Evolutionary conservation across 2,113 vertebrate species (phyloP).

Genomic region (Gymnobelideus leadbeateri): DNA sequence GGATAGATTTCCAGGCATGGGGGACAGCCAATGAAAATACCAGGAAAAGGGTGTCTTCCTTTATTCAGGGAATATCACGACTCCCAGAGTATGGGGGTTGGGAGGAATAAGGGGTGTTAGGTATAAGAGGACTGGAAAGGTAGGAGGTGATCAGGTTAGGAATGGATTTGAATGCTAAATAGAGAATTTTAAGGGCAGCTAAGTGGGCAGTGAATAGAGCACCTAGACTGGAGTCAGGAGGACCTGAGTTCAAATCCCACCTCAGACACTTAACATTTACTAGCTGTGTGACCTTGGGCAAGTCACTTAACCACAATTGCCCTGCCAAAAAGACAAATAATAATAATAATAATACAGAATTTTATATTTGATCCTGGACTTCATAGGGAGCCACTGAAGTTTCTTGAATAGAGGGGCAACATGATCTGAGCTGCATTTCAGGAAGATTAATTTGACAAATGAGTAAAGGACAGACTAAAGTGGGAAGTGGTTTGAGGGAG

Average conservation of each 20-base stretch:
- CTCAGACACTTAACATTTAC: no score
- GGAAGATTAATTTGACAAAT: background rate
- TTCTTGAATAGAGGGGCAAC: background rate
- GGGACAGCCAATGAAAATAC: background rate
- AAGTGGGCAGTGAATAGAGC: no score
- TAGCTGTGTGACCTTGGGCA: no score
- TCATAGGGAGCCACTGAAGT: background rate
- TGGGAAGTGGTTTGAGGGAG: background rate
- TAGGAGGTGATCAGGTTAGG: background rate
- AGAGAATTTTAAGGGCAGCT: no score
- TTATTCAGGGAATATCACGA: background rate
- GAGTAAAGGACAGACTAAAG: background rate
- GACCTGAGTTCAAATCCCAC: no score
- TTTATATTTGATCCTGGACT: background rate
- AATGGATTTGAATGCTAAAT: background rate
- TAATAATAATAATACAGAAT: background rate
- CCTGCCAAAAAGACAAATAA: no score
- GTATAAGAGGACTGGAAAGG: background rate
- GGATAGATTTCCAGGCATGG: background rate
- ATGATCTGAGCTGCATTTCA: background rate
- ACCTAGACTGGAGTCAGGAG: no score
- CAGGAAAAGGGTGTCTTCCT: background rate
- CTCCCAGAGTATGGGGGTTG: background rate
- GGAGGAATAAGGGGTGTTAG: background rate
- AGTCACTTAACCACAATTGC: no score